Evolutionary conservation across 2,888 invertebrate genomes (phyloP).

Genomic region (Phytoseiulus persimilis): DNA sequence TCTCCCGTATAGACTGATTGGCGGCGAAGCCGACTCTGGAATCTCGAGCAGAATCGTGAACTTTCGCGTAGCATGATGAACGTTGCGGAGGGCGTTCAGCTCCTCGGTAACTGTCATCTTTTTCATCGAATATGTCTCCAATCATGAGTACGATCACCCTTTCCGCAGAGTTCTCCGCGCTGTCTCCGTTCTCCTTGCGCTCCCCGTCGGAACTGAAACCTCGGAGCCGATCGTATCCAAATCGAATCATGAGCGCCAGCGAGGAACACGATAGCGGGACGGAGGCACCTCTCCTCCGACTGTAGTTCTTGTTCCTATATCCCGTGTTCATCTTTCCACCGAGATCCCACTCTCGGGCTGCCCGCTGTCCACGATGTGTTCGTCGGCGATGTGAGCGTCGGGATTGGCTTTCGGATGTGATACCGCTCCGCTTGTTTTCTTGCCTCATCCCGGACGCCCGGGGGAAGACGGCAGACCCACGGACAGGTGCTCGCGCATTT

Average conservation of each 20-base stretch:
- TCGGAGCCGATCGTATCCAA: not conserved
- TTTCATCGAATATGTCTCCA: too few relatives aligned
- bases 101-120: too few relatives aligned
- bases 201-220: not conserved
- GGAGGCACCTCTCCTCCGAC: not conserved
- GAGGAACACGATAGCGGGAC: not conserved
- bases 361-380: not conserved
- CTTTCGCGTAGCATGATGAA: too few relatives aligned
- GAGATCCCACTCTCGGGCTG: too few relatives aligned
- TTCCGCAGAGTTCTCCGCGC: not conserved
- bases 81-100: too few relatives aligned
- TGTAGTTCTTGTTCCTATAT: not conserved
- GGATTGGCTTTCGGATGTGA: not conserved
- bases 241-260: not conserved
- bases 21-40: too few relatives aligned
- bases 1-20: too few relatives aligned
- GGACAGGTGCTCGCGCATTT: not conserved
- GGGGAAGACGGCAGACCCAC: not conserved
- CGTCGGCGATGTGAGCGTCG: not conserved
- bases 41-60: too few relatives aligned
- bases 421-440: not conserved
- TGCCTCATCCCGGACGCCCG: not conserved
- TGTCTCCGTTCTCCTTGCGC: not conserved
- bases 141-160: not conserved
- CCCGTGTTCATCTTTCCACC: too few relatives aligned